These are phyloP conservation scores for Scolopax bukidnonensis DNA, from an alignment of 2,797 vertebrate species.

Conservation along the genomic window DNA sequence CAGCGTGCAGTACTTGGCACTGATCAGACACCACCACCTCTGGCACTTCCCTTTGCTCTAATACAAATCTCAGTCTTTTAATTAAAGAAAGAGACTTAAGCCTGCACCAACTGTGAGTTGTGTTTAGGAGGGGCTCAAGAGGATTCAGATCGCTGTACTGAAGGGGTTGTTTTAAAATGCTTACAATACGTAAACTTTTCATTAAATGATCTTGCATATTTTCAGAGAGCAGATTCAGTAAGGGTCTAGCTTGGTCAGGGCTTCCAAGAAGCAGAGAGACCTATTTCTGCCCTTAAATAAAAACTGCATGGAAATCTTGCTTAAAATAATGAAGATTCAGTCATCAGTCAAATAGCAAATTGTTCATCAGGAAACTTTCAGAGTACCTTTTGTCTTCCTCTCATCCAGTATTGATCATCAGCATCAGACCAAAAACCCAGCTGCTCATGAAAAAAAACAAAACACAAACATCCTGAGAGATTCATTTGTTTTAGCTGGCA, in stretches of 20 bases:
- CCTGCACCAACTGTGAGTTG: neutral
- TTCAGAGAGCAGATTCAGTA: neutral
- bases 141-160: neutral
- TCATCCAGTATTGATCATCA: neutral
- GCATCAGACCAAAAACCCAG: neutral
- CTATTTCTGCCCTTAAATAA: neutral
- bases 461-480: neutral
- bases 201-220: neutral
- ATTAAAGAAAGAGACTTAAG: neutral
- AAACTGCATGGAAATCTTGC: neutral
- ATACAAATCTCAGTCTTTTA: neutral
- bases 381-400: neutral
- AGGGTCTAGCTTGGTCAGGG: rapidly evolving
- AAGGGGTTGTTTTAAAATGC: neutral
- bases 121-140: neutral
- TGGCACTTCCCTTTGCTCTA: neutral
- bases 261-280: neutral
- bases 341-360: neutral
- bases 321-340: neutral
- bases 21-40: rapidly evolving
- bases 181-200: rapidly evolving
- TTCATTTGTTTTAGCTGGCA: rapidly evolving
- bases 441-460: neutral
- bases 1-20: neutral
- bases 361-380: neutral